Conservation (phyloP, 2,888 invertebrate species). For the Pyrrhosoma nymphula region DNA sequence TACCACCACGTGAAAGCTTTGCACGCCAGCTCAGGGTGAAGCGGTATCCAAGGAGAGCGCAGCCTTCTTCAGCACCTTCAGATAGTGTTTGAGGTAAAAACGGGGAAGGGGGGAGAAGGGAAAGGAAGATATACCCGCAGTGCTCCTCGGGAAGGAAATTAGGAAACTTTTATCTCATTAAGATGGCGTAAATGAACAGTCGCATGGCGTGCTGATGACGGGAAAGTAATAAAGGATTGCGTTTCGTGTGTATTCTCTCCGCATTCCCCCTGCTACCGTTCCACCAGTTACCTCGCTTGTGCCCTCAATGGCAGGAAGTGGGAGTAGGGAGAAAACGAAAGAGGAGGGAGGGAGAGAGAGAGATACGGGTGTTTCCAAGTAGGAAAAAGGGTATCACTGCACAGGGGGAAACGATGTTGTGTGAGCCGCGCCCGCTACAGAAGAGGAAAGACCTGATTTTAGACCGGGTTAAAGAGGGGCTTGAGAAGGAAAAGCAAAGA, state of each 20-base stretch:
- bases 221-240: constrained; percentile 65
- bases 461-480: not conserved
- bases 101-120: not conserved
- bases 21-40: too few species aligned
- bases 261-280: not conserved
- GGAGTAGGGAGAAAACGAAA: not conserved
- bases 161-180: constrained; percentile 67
- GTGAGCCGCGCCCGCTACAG: not conserved
- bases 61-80: too few species aligned
- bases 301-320: not conserved
- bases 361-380: not conserved
- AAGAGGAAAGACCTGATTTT: not conserved
- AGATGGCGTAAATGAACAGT: constrained; percentile 59
- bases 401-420: not conserved
- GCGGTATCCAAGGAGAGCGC: too few species aligned
- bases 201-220: constrained; percentile 62
- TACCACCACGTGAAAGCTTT: too few species aligned
- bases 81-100: not conserved
- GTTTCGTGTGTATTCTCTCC: constrained; percentile 46
- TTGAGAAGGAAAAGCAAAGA: not conserved
- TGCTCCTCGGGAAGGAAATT: constrained; percentile 45
- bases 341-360: not conserved
- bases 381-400: not conserved
- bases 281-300: not conserved
- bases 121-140: not conserved